Base-by-base conservation (phyloP, 2,113 vertebrate species). In the Bufo bufo region DNA sequence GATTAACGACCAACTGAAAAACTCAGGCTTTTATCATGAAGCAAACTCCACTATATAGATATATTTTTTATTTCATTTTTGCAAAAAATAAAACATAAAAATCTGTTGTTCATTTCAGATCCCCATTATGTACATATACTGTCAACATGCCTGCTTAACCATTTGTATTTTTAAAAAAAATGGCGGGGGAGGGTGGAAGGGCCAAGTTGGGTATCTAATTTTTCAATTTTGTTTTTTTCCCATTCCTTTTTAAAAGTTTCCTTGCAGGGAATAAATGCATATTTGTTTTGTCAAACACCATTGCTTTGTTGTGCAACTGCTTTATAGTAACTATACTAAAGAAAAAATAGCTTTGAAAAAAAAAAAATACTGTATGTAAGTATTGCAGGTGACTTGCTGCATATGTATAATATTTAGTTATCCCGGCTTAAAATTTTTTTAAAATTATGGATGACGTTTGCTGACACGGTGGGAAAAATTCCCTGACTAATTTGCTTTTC, bases 401-500 rank as follows among this genome's bases (percentile, higher is more conserved):
- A 97, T 95, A 96, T 97, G 96, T 97, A 96, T 96, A 97, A 97
- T 95, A 96, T 94, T 97, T 96, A 95, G 94, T 96, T 97, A 96
- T 95, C 94, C 95, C 96, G 95, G 95, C 96, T 97, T 97, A 96
- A 95, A 61, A 61, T 2, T 17, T 4, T 17, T 17, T 93, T 95
- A 94, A 92, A 95, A 94, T 94, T 93, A 95, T 93, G 94, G 95
- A 94, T 96, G 94, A 94, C 93, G 92, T 95, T 95, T 94, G 94
- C 95, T 95, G 96, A 96, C 95, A 92, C 63, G 95, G 93, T 94
- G 93, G 93, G 94, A 94, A 93, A 94, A 93, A 95, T 95, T 96
- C 95, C 96, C 94, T 91, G 88, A 92, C 86, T 92, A 94, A 90
- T 94, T 95, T 93, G 93, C 95, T 97, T 97, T 75, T 97, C 94